Evolutionary conservation across 1,140 invertebrate genomes (phyloP).

Genomic region (Brachionus asplanchnoidis): DNA sequence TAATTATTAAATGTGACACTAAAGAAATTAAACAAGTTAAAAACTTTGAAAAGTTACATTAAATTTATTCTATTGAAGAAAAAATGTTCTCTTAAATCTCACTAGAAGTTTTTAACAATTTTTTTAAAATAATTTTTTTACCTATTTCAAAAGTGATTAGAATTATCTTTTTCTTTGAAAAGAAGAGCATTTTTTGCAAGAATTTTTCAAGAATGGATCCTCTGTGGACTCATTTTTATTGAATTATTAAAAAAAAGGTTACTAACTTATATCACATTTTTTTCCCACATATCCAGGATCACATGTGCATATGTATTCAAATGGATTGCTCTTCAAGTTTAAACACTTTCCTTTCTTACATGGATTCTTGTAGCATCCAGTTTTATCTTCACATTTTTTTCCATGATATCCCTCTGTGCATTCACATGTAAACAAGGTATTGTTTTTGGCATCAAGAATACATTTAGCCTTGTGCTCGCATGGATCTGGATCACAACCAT

Average conservation of each 20-base stretch:
- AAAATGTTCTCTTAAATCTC: no score
- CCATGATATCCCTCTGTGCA: conserved; percentile 14
- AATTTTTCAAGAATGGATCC: neutral
- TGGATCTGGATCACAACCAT: conserved; percentile 28
- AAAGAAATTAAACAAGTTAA: no score
- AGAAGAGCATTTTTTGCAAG: conserved; percentile 33
- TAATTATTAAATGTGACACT: no score
- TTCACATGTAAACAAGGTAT: neutral
- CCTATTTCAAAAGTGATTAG: no score
- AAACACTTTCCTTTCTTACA: neutral
- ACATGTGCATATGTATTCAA: neutral
- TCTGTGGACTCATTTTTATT: neutral
- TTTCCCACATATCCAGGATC: conserved; percentile 1
- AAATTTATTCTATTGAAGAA: no score
- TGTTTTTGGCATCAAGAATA: neutral
- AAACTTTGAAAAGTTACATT: no score
- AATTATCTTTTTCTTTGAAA: no score
- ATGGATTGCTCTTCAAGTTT: neutral
- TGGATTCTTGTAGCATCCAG: neutral
- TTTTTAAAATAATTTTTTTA: no score
- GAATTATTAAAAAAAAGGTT: neutral
- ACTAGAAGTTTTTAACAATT: no score
- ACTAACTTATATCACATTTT: neutral
- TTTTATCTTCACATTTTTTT: conserved; percentile 3
- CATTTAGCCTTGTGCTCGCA: conserved; percentile 26